Base-by-base conservation (phyloP, 2,113 vertebrate species). In the Microtus montanus region DNA sequence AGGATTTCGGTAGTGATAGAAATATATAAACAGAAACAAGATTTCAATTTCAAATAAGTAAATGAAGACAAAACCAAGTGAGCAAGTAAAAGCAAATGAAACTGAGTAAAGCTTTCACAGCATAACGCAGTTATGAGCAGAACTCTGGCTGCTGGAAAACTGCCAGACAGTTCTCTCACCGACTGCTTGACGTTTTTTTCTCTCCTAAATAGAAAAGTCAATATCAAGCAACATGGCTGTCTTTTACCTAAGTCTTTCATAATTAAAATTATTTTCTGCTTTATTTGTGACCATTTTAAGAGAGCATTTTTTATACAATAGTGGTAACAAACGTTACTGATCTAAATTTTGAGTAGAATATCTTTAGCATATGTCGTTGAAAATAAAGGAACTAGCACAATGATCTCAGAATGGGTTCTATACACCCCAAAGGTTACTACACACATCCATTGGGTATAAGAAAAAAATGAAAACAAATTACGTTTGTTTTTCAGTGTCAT, bases 201-300 rank as follows among this genome's bases (percentile, higher is more conserved):
- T 87, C 54, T 61, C 82, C 73, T 68, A 78, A 82, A 83, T 73
- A 91, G 92, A 92, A 82, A 44, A 91, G 35, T 63, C 68, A 83
- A 0, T 91, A 89, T 83, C 74, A n/a, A 92, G 74, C 4, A 89
- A 13, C 75, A 19, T 85, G 44, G 77, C 78, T 83, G 12, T 70
- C 66, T 92, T 58, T 93, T 15, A 44, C 38, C 15, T 58, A 35
- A 88, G 13, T 89, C 90, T 75, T 63, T 66, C 89, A 84, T 74
- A 66, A n/a, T 89, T 79, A 35, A 79, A 64, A 52, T 49, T 85
- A 90, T 85, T 92, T 93, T 94, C 83, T 91, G 44, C 44, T 95
- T 92, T 87, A 41, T 87, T 74, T 94, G 61, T 88, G 80, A 94
- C 13, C 38, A 63, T 92, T 93, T 95, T 96, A 78, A 90, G 52